phyloP scores from a whole-genome alignment of 1,140 invertebrate species.

The Drosophila bipectinata region DNA sequence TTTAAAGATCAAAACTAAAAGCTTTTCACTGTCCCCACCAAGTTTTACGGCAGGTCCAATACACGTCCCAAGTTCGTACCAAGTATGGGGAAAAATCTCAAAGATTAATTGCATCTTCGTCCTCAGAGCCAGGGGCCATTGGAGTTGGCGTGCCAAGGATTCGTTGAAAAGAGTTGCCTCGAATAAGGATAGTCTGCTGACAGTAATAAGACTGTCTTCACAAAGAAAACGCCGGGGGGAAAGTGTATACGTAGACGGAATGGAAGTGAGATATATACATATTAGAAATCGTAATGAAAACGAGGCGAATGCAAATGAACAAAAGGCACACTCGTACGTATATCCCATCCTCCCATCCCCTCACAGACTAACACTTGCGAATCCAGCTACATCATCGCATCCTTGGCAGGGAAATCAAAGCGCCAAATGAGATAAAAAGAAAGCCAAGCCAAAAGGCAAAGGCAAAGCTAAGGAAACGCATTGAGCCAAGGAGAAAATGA shows the following conservation, averaged over 20 bases:
- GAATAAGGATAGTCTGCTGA: conserved; percentile 50
- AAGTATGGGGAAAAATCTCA: not conserved
- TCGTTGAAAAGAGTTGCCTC: conserved; percentile 64
- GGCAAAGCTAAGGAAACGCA: conserved; percentile 72
- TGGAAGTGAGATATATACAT: conserved; percentile 12
- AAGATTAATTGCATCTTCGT: not conserved
- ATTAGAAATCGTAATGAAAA: conserved; percentile 65
- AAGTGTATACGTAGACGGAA: conserved; percentile 7
- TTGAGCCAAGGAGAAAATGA: conserved; percentile 28
- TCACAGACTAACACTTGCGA: conserved; percentile 21
- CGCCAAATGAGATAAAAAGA: conserved; percentile 61
- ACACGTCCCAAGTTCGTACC: not conserved
- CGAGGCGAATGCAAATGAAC: conserved; percentile 76
- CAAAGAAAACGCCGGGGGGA: conserved; percentile 23
- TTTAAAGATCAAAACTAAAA: conserved; percentile 47
- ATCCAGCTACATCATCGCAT: conserved; percentile 56
- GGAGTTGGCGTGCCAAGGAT: not conserved
- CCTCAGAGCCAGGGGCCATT: not conserved
- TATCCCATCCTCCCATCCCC: conserved; percentile 8
- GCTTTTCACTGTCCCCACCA: conserved; percentile 60
- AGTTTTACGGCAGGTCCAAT: conserved; percentile 16
- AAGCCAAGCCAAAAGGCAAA: conserved; percentile 58
- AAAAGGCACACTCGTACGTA: conserved; percentile 51
- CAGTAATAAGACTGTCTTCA: conserved; percentile 57
- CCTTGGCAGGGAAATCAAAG: conserved; percentile 71